Evolutionary conservation across 2,113 vertebrate genomes (phyloP), one percentile per base, ranked within the genome.

Genomic region (Euleptes europaea): DNA sequence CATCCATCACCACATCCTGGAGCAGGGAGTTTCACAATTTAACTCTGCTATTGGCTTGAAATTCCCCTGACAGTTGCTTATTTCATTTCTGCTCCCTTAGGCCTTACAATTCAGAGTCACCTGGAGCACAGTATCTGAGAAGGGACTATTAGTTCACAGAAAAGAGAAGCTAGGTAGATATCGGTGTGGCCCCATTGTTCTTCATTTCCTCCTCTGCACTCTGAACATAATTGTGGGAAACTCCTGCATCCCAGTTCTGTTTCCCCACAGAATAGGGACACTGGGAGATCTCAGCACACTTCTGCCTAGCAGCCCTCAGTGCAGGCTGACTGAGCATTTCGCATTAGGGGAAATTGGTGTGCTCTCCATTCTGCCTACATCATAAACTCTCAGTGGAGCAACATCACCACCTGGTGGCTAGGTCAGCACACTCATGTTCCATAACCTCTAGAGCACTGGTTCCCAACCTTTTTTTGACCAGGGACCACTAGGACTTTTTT

Each of bases 371-470:
- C 54, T 7, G 35, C 8, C 1, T 19, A 28, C 7, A 38, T 19
- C 38, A 79, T 33, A 47, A 47, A 35, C 19, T 78, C 84, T 79
- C 15, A 38, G 57, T 85, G 67, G 84, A 85, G 51, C 84, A 85
- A 79, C 1, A 38, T 10, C n/a, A 14, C 67, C 84, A 49, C 57
- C 77, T 65, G 40, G 76, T 80, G 84, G 51, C 9, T 5, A 35
- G 4, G 5, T 19, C 23, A 79, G 12, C 9, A 42, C 2, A 72
- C 11, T 35, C 19, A 8, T 14, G 12, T n/a, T 77, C 69, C 70
- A 78, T 33, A 42, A 28, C 6, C 23, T 15, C 12, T 42, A n/a
- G n/a, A n/a, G n/a, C n/a, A n/a, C n/a, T n/a, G n/a, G n/a, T n/a
- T n/a, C n/a, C n/a, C n/a, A n/a, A n/a, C n/a, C n/a, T n/a, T n/a